Evolutionary conservation across 2,888 invertebrate species (phyloP), one percentile per base, ranked within the genome.

Genomic region (Romanomermis culicivorax): DNA sequence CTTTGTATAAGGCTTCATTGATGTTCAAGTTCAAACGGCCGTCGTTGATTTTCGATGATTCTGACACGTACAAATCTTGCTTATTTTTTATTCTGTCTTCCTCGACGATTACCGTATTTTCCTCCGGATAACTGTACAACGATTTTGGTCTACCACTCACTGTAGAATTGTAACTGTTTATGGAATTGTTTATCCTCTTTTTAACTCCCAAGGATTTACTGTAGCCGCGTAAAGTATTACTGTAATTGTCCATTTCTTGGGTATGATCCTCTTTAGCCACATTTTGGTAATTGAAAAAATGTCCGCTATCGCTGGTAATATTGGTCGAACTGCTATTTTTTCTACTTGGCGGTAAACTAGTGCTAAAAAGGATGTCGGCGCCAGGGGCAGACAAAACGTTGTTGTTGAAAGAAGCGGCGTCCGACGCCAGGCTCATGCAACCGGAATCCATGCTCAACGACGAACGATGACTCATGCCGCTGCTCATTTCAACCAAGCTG

Each of bases 361-460:
- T 3, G 7, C 11, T 27, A n/a, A n/a, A n/a, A n/a, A n/a, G n/a
- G 11, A 11, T 29, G 20, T 11, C 27, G 4, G 27, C 4, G 50
- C 29, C 27, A 29, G 50, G 11, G 50, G 11, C 14, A 7, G 11
- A 27, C 27, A 7, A 4, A 29, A 11, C 4, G 27, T 20, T 25
- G 29, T 49, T 25, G 27, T 7, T 11, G 36, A 51, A n/a, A n/a
- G 51, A 29, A 4, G 51, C 36, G n/a, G 51, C 25, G 43, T 52
- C 52, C 24, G 43, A 36, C 11, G 52, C n/a, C 27, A 55, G 7
- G 17, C 29, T 29, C 24, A 55, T 4, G 30, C 53, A 56, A 42
- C 56, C 56, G 2, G 53, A 54, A 25, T 56, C 56, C 56, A 56
- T 56, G 42, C 56, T 56, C 7, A 56, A 29, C 30, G 53, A 54